These are phyloP conservation scores for Enteromius argenteus DNA, from an alignment of 2,797 vertebrate species.

Conservation along the genomic window DNA sequence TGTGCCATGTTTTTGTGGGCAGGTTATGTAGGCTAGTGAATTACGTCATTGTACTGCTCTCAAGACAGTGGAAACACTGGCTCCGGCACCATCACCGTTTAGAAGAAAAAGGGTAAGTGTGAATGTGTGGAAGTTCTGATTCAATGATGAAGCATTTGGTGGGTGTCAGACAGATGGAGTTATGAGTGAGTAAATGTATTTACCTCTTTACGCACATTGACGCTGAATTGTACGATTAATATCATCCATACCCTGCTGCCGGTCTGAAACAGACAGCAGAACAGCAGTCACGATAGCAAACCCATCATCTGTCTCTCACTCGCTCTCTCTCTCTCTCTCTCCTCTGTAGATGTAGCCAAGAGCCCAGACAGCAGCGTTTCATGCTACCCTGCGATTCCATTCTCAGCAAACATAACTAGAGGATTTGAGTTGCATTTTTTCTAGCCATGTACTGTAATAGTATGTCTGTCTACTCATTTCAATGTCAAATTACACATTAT, in stretches of 20 bases:
- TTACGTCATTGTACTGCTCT: constrained; percentile 33
- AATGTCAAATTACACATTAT: constrained; percentile 50
- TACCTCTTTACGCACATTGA: constrained; percentile 20
- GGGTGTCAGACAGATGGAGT: constrained; percentile 43
- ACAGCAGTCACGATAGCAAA: constrained; percentile 34
- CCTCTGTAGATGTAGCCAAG: constrained; percentile 29
- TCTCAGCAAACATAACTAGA: constrained; percentile 46
- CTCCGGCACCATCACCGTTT: background rate
- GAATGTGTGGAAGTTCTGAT: constrained; percentile 31
- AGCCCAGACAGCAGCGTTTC: constrained; percentile 36
- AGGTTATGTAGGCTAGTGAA: constrained; percentile 25
- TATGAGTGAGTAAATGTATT: constrained; percentile 39
- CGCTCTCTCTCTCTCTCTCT: constrained; percentile 7
- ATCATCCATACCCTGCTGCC: constrained; percentile 20
- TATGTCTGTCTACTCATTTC: constrained; percentile 50
- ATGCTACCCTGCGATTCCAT: constrained; percentile 12
- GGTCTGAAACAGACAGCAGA: constrained; percentile 28
- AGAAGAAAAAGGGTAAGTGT: constrained; percentile 23
- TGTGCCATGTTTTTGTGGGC: constrained; percentile 24
- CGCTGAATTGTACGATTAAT: constrained; percentile 7
- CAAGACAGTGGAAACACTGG: constrained; percentile 38
- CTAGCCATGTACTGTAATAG: constrained; percentile 47
- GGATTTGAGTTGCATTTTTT: constrained; percentile 33
- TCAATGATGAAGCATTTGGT: constrained; percentile 39
- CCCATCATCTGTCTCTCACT: constrained; percentile 33